phyloP scores from a whole-genome alignment of 1,140 invertebrate genomes.

The Diprion similis region DNA sequence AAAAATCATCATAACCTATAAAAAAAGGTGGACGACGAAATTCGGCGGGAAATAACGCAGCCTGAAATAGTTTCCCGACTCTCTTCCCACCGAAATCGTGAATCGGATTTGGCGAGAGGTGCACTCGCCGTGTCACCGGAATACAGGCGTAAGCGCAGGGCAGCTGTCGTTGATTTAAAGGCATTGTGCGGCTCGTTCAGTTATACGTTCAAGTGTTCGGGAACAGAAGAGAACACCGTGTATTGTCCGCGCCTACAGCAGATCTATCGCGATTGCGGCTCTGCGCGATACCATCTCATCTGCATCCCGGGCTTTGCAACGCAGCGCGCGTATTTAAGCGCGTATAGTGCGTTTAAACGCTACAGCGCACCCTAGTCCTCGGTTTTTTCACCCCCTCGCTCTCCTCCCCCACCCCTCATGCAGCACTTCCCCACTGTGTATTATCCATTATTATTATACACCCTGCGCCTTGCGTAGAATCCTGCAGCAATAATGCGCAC shows the following conservation, averaged over 20 bases:
- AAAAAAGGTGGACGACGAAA: slow-evolving; percentile 17
- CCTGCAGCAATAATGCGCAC: not conserved
- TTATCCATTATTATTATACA: not conserved
- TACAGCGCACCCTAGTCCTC: not conserved
- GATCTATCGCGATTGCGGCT: slow-evolving; percentile 55
- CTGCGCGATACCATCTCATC: slow-evolving; percentile 58
- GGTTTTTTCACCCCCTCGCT: slow-evolving; percentile 16
- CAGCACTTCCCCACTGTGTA: not conserved
- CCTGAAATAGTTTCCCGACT: not conserved
- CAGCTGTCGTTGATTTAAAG: slow-evolving; percentile 57
- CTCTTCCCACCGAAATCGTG: not conserved
- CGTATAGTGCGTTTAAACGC: not conserved
- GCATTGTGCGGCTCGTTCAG: slow-evolving; percentile 50
- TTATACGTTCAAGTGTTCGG: slow-evolving; percentile 59
- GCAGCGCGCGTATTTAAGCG: not conserved
- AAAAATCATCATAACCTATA: slow-evolving; percentile 9
- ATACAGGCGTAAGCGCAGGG: slow-evolving; percentile 44
- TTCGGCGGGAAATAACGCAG: slow-evolving; percentile 9
- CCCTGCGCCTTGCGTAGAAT: not conserved
- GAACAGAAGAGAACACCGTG: slow-evolving; percentile 57
- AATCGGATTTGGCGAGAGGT: too few relatives aligned
- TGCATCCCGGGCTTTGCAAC: slow-evolving; percentile 44
- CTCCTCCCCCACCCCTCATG: slow-evolving; percentile 13
- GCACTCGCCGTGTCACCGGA: not conserved
- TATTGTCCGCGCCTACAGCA: slow-evolving; percentile 53